phyloP scores from a whole-genome alignment of 2,113 vertebrate genomes.

The Thunnus maccoyii region DNA sequence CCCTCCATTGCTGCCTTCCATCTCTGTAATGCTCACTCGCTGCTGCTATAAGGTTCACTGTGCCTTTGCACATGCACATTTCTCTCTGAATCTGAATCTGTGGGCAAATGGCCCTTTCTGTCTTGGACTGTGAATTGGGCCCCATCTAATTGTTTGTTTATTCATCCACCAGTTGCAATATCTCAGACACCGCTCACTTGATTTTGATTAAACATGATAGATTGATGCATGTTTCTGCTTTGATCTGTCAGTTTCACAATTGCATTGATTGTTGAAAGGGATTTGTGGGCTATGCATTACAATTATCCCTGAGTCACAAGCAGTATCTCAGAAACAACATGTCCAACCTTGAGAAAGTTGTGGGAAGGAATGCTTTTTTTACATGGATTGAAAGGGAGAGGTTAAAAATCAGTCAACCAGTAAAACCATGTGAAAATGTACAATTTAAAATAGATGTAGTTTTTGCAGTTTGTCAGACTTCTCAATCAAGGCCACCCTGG shows the following conservation, averaged over 20 bases:
- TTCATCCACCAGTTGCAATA: conserved; percentile 58
- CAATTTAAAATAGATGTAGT: background rate
- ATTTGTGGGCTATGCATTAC: conserved; percentile 11
- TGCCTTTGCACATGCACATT: conserved; percentile 44
- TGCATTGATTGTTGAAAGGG: conserved; percentile 53
- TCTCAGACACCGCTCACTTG: conserved; percentile 43
- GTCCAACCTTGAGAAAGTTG: background rate
- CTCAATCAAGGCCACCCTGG: background rate
- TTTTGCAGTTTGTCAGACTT: background rate
- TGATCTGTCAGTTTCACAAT: conserved; percentile 45
- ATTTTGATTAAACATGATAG: conserved; percentile 63
- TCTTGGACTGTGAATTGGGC: conserved; percentile 44
- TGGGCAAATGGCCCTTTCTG: conserved; percentile 38
- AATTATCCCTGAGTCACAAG: background rate
- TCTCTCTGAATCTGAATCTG: conserved; percentile 24
- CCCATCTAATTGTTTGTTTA: conserved; percentile 63
- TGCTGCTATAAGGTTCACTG: conserved; percentile 38
- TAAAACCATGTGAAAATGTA: background rate
- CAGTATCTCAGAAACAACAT: background rate
- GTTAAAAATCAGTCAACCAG: background rate
- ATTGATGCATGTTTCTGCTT: conserved; percentile 57
- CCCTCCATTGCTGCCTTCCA: conserved; percentile 25
- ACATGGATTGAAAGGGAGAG: background rate
- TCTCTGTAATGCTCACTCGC: conserved; percentile 53
- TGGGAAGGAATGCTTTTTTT: background rate